These are phyloP conservation scores for Australoheros scitulus DNA, from an alignment of 2,113 vertebrate species.

Conservation along the genomic window DNA sequence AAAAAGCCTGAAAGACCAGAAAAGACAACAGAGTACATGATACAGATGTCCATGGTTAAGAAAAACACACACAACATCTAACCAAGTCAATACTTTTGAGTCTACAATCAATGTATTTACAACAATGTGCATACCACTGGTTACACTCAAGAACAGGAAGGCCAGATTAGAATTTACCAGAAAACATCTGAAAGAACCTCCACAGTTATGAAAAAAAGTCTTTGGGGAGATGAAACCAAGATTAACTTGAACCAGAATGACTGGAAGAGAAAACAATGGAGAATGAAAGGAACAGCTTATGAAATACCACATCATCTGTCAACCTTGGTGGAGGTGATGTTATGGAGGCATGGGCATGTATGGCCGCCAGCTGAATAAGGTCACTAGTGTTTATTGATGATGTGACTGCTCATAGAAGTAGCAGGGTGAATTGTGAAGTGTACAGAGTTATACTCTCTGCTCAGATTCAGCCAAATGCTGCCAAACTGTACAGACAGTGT, in stretches of 20 bases:
- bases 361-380: not conserved
- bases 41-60: not conserved
- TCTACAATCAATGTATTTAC: not conserved
- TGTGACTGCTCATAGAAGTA: not conserved
- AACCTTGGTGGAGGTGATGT: rapidly evolving
- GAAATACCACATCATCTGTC: rapidly evolving
- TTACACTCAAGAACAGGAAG: not conserved
- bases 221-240: rapidly evolving
- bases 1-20: not conserved
- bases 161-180: not conserved
- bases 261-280: not conserved
- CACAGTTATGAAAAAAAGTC: too few species aligned
- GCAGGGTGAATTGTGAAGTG: not conserved
- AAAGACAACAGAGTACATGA: not conserved
- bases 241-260: not conserved
- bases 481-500: not conserved
- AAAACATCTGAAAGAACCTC: too few species aligned
- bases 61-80: not conserved
- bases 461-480: not conserved
- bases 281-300: not conserved
- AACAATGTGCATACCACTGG: not conserved
- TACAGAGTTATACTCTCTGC: not conserved
- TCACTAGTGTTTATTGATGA: not conserved
- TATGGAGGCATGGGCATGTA: not conserved
- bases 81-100: not conserved